Evolutionary conservation across 2,113 vertebrate species (phyloP).

Genomic region (Stictonetta naevosa): DNA sequence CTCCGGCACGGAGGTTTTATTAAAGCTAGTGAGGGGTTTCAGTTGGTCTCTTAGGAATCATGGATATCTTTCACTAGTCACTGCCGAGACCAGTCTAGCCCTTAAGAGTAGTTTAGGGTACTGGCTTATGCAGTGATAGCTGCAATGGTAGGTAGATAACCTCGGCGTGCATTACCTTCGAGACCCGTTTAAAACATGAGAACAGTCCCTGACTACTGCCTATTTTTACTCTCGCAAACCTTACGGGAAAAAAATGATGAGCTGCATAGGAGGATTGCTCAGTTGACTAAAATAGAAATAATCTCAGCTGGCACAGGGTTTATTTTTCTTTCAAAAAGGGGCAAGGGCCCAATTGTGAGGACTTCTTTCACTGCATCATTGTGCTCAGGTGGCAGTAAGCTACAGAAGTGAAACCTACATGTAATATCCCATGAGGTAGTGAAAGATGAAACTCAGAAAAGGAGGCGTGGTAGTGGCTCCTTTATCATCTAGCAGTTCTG

Average conservation of each 20-base stretch:
- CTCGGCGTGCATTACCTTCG: neutral
- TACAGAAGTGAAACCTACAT: neutral
- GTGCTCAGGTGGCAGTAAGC: neutral
- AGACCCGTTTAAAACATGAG: neutral
- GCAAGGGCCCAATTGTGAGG: neutral
- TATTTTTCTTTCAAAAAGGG: neutral
- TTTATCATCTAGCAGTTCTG: slow-evolving; percentile 7
- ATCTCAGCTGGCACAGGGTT: neutral
- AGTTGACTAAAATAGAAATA: neutral
- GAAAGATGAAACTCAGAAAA: slow-evolving; percentile 7
- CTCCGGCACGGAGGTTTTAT: neutral
- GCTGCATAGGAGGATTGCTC: neutral
- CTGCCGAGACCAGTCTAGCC: neutral
- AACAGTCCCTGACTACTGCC: neutral
- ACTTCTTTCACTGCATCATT: neutral
- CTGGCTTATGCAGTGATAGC: neutral
- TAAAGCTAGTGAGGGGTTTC: neutral
- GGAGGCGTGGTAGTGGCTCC: neutral
- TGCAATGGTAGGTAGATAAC: neutral
- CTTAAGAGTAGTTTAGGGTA: neutral
- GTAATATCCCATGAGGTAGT: neutral
- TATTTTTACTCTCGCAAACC: neutral
- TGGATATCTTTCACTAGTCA: neutral
- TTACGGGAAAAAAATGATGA: neutral
- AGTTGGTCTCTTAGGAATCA: neutral